Evolutionary conservation across 2,113 vertebrate genomes (phyloP), one percentile per base, ranked within the genome.

Genomic region (Boulengeromyrus knoepffleri): DNA sequence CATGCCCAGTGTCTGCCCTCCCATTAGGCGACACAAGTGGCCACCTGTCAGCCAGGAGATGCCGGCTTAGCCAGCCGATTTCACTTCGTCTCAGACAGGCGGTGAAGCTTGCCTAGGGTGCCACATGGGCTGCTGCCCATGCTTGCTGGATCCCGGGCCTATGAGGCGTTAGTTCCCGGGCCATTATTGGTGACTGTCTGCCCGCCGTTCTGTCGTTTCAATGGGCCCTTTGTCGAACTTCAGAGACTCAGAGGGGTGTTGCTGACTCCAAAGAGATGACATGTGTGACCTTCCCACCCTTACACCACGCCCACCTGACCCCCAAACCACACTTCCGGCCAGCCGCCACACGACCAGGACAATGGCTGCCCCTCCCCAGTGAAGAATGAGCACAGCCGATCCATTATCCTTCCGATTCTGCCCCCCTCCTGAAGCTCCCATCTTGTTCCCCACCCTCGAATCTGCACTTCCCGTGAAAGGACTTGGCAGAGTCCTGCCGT

Each of bases 371-470:
- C 8, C 66, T 36, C 24, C 47, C 66, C n/a, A 83, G 46, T 74
- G 66, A 27, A 36, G 13, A 83, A 31, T 39, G 24, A 49, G 46
- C 46, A 89, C 46, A 53, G 19, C 46, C 31, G 31, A 80, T 3
- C 19, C 24, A 31, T 85, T 77, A 46, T 4, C 58, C 86, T 50
- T 50, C 74, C 6, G 21, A 45, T 42, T 77, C 36, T 53, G 53
- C 53, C 19, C 53, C 83, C 84, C 92, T 89, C 27, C 83, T 89
- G 89, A 84, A 80, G 53, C 92, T 85, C 74, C 80, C 92, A 91
- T 93, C 92, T 93, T 92, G 91, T 90, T 93, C 92, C 92, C 92
- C 92, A 85, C 91, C 93, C 89, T 88, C 74, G 93, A 92, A 89
- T 93, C 93, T 83, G 7, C 66, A 91, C 92, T 90, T 70, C 62